Evolutionary conservation across 2,113 vertebrate genomes (phyloP).

Genomic region (Pluvianellus socialis): DNA sequence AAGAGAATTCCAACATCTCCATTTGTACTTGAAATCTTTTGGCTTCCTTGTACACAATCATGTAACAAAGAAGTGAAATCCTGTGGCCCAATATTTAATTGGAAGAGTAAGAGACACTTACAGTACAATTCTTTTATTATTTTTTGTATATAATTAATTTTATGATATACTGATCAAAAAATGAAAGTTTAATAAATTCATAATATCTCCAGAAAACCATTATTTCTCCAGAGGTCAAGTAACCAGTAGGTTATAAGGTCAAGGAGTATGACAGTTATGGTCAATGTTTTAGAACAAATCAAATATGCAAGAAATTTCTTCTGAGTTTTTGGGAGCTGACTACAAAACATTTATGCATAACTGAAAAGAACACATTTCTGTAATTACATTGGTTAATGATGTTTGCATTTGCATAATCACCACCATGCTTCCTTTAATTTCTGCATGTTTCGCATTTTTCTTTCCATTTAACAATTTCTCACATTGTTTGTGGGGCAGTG

Average conservation of each 20-base stretch:
- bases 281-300: background rate
- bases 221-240: background rate
- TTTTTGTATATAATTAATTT: background rate
- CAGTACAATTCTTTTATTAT: background rate
- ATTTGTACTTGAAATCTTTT: background rate
- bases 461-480: conserved; percentile 66
- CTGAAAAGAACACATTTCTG: conserved; percentile 34
- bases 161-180: background rate
- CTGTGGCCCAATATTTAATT: background rate
- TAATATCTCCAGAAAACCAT: background rate
- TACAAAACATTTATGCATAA: background rate
- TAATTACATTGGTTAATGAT: conserved; percentile 52
- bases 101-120: background rate
- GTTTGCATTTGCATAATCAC: conserved; percentile 63
- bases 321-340: background rate
- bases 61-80: background rate
- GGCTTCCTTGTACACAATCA: background rate
- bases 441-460: conserved; percentile 52
- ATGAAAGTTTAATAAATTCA: background rate
- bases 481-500: conserved; percentile 28
- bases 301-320: background rate
- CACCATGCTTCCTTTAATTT: conserved; percentile 52
- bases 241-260: background rate
- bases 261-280: background rate
- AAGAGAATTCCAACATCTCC: background rate